A percentile compares a stretch with the other conserved stretches of the same genome.
Evolutionary conservation across 1,140 invertebrate genomes (phyloP).

Genomic region (Drosophila micromelanica): DNA sequence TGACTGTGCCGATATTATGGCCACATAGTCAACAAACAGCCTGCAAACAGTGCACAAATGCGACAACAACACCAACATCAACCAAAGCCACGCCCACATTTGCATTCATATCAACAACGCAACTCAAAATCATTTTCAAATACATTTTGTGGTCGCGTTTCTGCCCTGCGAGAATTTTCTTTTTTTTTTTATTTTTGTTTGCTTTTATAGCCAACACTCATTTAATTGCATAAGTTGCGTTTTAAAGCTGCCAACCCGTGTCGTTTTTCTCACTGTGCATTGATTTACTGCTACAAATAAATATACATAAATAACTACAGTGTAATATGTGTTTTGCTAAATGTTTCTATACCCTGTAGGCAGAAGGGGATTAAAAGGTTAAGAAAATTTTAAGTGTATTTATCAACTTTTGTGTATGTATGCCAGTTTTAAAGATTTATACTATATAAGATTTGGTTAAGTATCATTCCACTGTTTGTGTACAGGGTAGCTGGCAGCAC

Average conservation of each 20-base stretch:
- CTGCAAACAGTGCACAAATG: slow-evolving; percentile 20
- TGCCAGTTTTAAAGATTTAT: too few relatives aligned
- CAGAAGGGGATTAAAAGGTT: not conserved
- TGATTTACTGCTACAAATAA: slow-evolving; percentile 49
- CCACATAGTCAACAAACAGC: slow-evolving; percentile 51
- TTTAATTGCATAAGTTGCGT: slow-evolving; percentile 41
- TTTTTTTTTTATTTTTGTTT: not conserved
- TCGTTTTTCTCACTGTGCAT: slow-evolving; percentile 9
- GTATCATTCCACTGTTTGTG: too few relatives aligned
- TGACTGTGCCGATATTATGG: slow-evolving; percentile 46
- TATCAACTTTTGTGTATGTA: too few relatives aligned
- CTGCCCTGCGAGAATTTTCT: not conserved
- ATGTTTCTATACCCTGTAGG: slow-evolving; percentile 14
- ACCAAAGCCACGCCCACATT: not conserved
- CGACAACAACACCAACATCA: not conserved
- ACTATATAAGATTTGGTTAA: too few relatives aligned
- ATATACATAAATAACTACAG: slow-evolving; percentile 34
- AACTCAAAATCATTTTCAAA: slow-evolving; percentile 52
- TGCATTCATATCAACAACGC: slow-evolving; percentile 30
- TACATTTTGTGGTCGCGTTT: slow-evolving; percentile 38
- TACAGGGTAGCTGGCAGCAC: not conserved
- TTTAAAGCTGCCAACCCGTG: slow-evolving; percentile 28
- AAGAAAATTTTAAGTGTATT: too few relatives aligned
- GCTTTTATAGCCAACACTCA: slow-evolving; percentile 23
- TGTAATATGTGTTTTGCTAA: slow-evolving; percentile 7